A percentile compares a stretch with the other conserved stretches of the same genome.
Conservation (phyloP, 2,888 invertebrate species). For the Danaus chrysippus region DNA sequence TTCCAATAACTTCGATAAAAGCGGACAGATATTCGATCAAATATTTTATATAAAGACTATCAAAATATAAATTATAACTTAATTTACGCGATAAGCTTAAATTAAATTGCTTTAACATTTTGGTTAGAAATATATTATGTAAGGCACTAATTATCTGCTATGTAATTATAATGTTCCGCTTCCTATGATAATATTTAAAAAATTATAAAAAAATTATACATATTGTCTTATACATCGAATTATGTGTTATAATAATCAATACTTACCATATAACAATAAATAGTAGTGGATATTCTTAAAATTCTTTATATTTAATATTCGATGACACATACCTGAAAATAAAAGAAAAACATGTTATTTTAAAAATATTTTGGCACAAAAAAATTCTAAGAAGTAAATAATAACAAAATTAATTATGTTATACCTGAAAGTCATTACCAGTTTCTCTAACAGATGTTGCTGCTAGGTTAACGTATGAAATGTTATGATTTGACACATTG, state of each 20-base stretch:
- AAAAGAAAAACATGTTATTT: constrained; percentile 2
- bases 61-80: not conserved
- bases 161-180: not conserved
- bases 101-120: too few relatives aligned
- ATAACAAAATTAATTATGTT: too few relatives aligned
- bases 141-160: not conserved
- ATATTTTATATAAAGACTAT: not conserved
- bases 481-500: too few relatives aligned
- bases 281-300: not conserved
- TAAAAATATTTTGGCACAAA: not conserved
- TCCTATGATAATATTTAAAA: not conserved
- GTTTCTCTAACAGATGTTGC: too few relatives aligned
- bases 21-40: not conserved
- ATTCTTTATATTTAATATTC: not conserved
- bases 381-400: not conserved
- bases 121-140: too few relatives aligned
- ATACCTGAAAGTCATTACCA: too few relatives aligned
- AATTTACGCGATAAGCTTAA: too few relatives aligned
- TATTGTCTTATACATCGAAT: not conserved
- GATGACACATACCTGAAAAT: constrained; percentile 18
- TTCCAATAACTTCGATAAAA: not conserved
- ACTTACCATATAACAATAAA: constrained; percentile 3
- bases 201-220: not conserved
- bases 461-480: too few relatives aligned
- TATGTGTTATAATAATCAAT: not conserved